Conservation (phyloP, 2,113 vertebrate species). For the Pleuronectes platessa region DNA sequence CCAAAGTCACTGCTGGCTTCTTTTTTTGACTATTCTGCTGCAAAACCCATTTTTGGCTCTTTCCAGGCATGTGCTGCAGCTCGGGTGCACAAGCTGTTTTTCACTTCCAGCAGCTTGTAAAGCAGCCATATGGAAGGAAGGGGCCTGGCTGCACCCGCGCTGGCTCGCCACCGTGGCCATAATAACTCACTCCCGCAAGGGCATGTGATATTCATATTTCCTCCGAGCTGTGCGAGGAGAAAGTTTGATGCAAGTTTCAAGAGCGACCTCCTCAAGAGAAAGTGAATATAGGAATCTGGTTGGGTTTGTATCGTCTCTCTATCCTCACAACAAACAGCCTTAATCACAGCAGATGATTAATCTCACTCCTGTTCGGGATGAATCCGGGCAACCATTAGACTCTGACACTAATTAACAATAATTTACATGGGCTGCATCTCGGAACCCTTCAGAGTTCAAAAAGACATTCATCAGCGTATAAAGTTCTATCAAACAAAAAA, state of each 20-base stretch:
- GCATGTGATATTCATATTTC: slow-evolving; percentile 39
- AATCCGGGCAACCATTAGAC: slow-evolving; percentile 3
- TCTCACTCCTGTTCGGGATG: not conserved
- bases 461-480: not conserved
- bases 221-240: not conserved
- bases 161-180: slow-evolving; percentile 32
- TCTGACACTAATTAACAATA: slow-evolving; percentile 35
- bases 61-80: not conserved
- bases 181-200: slow-evolving; percentile 58
- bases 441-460: slow-evolving; percentile 3
- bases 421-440: slow-evolving; percentile 3
- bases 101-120: slow-evolving; percentile 58
- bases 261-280: not conserved
- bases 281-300: too few species aligned
- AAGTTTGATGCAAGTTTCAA: slow-evolving; percentile 2
- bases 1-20: slow-evolving; percentile 36
- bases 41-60: slow-evolving; percentile 33
- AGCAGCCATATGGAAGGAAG: slow-evolving; percentile 55
- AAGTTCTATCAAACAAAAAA: not conserved
- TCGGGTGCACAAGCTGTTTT: slow-evolving; percentile 11
- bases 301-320: not conserved
- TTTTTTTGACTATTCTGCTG: slow-evolving; percentile 12
- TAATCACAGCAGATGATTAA: slow-evolving; percentile 16
- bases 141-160: slow-evolving; percentile 41
- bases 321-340: not conserved